Conservation (phyloP, 1,140 invertebrate genomes). For the Eufriesea mexicana region DNA sequence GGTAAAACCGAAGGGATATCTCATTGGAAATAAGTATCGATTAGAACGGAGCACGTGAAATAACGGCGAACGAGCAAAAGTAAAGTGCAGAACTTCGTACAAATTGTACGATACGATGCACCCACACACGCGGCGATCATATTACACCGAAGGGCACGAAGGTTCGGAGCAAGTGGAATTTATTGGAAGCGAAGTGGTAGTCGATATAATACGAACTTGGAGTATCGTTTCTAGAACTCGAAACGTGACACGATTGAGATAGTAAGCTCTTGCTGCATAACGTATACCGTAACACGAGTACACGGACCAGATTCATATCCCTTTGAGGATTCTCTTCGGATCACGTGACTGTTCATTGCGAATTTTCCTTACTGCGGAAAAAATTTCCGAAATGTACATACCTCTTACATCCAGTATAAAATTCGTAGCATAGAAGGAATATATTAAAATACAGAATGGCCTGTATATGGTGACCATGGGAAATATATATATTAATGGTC, state of each 20-base stretch:
- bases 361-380: background rate
- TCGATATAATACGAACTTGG: conserved; percentile 29
- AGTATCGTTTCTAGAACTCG: conserved; percentile 24
- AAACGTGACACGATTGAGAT: conserved; percentile 33
- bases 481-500: too few relatives aligned
- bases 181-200: conserved; percentile 32
- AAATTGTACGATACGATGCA: background rate
- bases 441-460: too few relatives aligned
- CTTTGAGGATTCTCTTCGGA: background rate
- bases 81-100: background rate
- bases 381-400: background rate
- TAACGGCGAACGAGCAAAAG: background rate
- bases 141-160: background rate
- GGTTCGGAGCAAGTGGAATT: conserved; percentile 10
- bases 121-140: background rate
- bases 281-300: background rate
- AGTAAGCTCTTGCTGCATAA: conserved; percentile 22
- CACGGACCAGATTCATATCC: background rate
- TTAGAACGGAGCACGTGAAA: background rate
- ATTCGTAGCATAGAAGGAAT: too few relatives aligned
- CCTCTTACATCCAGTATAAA: too few relatives aligned
- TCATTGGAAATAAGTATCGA: background rate
- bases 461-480: too few relatives aligned
- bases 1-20: background rate
- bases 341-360: background rate